phyloP scores from a whole-genome alignment of 1,140 invertebrate species.

The Drosophila biarmipes region DNA sequence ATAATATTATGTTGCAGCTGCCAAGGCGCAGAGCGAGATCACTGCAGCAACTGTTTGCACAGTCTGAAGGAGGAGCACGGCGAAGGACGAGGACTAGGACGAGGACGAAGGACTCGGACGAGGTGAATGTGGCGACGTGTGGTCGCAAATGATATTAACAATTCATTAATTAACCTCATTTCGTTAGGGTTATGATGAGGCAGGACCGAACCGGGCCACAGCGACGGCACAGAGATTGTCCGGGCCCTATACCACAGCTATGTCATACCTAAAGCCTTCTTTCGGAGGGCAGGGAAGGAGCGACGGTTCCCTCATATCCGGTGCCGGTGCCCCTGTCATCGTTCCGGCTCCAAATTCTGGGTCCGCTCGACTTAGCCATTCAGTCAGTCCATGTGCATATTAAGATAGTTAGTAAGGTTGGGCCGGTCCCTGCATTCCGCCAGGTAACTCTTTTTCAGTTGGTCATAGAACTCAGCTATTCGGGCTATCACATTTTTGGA shows the following conservation, averaged over 20 bases:
- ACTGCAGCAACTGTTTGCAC: slow-evolving; percentile 68
- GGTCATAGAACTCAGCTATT: slow-evolving; percentile 45
- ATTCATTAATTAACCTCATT: slow-evolving; percentile 83
- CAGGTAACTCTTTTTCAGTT: slow-evolving; percentile 56
- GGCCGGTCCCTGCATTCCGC: slow-evolving; percentile 8
- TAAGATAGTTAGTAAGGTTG: slow-evolving; percentile 65
- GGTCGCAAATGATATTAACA: slow-evolving; percentile 82
- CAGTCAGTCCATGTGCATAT: slow-evolving; percentile 63
- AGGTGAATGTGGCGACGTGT: slow-evolving; percentile 73
- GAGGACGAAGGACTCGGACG: neutral
- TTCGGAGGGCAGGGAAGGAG: slow-evolving; percentile 5
- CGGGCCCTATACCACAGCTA: slow-evolving; percentile 12
- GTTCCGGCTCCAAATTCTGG: slow-evolving; percentile 54
- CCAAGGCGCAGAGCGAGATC: slow-evolving; percentile 71
- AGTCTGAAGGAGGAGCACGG: slow-evolving; percentile 4
- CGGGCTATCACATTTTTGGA: neutral
- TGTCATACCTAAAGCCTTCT: neutral
- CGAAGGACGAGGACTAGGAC: neutral
- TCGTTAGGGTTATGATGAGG: slow-evolving; percentile 72
- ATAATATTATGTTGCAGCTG: slow-evolving; percentile 81
- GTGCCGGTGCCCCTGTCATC: slow-evolving; percentile 55
- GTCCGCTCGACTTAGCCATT: slow-evolving; percentile 56
- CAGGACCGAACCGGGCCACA: slow-evolving; percentile 21
- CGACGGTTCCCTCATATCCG: slow-evolving; percentile 6
- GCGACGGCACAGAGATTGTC: slow-evolving; percentile 11